phyloP scores from a whole-genome alignment of 2,797 vertebrate species.

The Gambelia wislizenii region DNA sequence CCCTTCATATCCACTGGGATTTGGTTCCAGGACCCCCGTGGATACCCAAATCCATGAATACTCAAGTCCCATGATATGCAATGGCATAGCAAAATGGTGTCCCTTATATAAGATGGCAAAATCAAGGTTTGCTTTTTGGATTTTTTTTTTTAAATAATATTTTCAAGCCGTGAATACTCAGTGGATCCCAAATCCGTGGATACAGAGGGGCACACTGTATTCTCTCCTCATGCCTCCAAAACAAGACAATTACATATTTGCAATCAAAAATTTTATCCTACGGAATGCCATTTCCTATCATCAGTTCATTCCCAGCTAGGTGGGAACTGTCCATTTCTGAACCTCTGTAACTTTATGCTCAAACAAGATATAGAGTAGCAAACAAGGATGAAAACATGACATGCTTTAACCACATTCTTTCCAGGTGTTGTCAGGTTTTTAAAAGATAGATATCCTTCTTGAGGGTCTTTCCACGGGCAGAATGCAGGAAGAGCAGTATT shows the following conservation, averaged over 20 bases:
- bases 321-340: not conserved
- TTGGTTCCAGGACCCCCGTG: too few species aligned
- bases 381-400: not conserved
- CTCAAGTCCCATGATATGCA: too few species aligned
- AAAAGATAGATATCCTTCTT: conserved; percentile 28
- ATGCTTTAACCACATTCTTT: conserved; percentile 21
- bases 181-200: too few species aligned
- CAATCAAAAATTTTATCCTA: not conserved
- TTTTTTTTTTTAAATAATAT: too few species aligned
- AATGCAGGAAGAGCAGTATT: conserved; percentile 31
- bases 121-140: too few species aligned
- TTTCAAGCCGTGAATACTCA: too few species aligned
- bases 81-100: too few species aligned
- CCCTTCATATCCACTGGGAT: too few species aligned
- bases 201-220: too few species aligned
- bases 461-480: not conserved
- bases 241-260: not conserved
- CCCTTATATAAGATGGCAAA: too few species aligned
- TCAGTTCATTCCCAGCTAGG: not conserved
- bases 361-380: conserved; percentile 12
- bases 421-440: conserved; percentile 8
- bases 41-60: too few species aligned
- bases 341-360: not conserved
- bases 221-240: not conserved
- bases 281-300: not conserved